These are phyloP conservation scores for Bungarus multicinctus DNA, from an alignment of 2,113 vertebrate genomes.

Conservation along the genomic window DNA sequence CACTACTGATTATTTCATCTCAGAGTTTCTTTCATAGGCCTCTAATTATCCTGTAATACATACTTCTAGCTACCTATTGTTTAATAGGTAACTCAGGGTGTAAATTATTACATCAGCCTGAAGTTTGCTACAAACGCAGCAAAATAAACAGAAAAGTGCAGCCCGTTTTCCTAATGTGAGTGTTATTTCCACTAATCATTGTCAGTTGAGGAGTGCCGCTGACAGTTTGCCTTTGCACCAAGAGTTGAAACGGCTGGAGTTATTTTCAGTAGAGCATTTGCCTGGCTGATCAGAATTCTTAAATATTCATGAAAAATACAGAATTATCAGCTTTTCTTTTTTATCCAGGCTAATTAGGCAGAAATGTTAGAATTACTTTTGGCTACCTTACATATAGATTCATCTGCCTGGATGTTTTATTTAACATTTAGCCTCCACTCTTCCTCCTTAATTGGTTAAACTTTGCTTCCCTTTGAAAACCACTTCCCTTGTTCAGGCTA, in stretches of 20 bases:
- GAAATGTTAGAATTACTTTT: not conserved
- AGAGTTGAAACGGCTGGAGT: not conserved
- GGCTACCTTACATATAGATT: not conserved
- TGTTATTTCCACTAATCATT: constrained; percentile 9
- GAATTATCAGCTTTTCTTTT: not conserved
- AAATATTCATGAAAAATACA: not conserved
- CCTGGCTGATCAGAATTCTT: not conserved
- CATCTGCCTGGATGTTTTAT: constrained; percentile 12
- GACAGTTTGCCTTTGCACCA: not conserved
- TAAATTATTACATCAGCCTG: not conserved
- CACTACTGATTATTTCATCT: not conserved
- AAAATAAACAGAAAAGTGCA: not conserved
- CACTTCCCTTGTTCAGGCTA: not conserved
- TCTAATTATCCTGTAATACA: not conserved
- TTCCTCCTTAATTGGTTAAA: not conserved
- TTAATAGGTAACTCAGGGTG: not conserved
- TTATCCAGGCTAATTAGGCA: constrained; percentile 1
- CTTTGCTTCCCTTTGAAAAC: not conserved
- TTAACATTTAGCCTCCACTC: constrained; percentile 5
- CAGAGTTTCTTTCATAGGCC: not conserved
- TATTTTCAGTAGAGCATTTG: not conserved
- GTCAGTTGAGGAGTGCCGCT: not conserved
- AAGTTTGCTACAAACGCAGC: not conserved
- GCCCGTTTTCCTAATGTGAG: constrained; percentile 4
- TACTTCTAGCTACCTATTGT: not conserved